A percentile compares a stretch with the other conserved stretches of the same genome.
These are phyloP conservation scores for Daphoenositta chrysoptera DNA, from an alignment of 2,113 vertebrate species.

Conservation along the genomic window DNA sequence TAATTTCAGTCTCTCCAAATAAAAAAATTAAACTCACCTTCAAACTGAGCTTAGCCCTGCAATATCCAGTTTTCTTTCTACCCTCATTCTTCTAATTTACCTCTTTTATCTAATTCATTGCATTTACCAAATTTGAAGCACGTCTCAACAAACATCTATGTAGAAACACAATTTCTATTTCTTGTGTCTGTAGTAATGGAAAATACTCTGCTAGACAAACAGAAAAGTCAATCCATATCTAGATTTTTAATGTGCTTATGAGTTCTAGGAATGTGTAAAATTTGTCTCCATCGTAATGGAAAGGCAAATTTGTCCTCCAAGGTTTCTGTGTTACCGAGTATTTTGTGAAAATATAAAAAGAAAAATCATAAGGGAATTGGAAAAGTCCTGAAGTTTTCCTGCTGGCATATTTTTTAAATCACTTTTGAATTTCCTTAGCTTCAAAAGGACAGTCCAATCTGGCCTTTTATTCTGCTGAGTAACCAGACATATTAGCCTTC, in stretches of 20 bases:
- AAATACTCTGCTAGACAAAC: neutral
- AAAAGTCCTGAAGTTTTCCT: constrained; percentile 10
- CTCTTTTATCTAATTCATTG: neutral
- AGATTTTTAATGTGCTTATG: neutral
- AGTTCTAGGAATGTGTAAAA: neutral
- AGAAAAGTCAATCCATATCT: neutral
- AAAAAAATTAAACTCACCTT: neutral
- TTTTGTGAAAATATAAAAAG: neutral
- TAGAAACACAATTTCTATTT: neutral
- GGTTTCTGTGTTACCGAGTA: neutral
- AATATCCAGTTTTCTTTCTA: neutral
- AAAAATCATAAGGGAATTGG: neutral
- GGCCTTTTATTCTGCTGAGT: constrained; percentile 63
- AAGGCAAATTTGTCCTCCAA: neutral
- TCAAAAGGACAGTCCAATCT: constrained; percentile 31
- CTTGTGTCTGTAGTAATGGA: neutral
- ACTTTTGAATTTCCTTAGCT: constrained; percentile 22
- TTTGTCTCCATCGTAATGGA: neutral
- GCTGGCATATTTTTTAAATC: constrained; percentile 5
- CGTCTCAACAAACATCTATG: neutral
- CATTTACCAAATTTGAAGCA: neutral
- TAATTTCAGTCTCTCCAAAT: neutral
- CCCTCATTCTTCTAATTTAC: neutral
- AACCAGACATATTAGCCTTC: constrained; percentile 57
- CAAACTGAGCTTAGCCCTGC: neutral